These are phyloP conservation scores for Rhabdornis inornatus DNA, from an alignment of 2,113 vertebrate species.

Conservation along the genomic window DNA sequence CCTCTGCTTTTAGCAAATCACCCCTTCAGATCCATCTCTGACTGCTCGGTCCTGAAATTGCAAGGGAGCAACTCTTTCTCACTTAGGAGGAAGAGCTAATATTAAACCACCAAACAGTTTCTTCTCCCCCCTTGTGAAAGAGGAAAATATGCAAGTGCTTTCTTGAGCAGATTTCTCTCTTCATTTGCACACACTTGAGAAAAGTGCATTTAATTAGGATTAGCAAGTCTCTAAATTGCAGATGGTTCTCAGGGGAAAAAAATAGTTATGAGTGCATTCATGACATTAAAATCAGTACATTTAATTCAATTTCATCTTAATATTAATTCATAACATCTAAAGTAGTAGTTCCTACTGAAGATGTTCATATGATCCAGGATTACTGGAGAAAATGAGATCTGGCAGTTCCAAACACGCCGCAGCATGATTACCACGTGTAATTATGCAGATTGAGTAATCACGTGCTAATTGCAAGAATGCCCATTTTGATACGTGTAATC, in stretches of 20 bases:
- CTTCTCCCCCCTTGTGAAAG: neutral
- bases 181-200: slow-evolving; percentile 60
- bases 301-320: slow-evolving; percentile 64
- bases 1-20: neutral
- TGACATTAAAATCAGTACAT: slow-evolving; percentile 67
- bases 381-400: neutral
- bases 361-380: neutral
- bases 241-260: slow-evolving; percentile 65
- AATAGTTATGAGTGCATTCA: slow-evolving; percentile 52
- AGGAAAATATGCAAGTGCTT: slow-evolving; percentile 5
- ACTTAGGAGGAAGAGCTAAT: neutral
- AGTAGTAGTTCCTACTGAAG: slow-evolving; percentile 31
- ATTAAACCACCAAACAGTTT: neutral
- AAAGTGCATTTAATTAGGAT: slow-evolving; percentile 66
- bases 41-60: neutral
- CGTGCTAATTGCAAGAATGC: neutral
- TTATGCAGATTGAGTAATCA: neutral
- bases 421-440: neutral
- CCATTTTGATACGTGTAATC: neutral
- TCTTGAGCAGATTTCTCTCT: slow-evolving; percentile 47
- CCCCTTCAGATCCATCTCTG: neutral
- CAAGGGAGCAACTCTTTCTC: neutral
- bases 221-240: slow-evolving; percentile 60
- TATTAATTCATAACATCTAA: slow-evolving; percentile 53
- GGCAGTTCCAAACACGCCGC: neutral